A percentile compares a stretch with the other conserved stretches of the same genome.
Evolutionary conservation across 2,113 vertebrate species (phyloP).

Genomic region (Muntiacus muntjak): DNA sequence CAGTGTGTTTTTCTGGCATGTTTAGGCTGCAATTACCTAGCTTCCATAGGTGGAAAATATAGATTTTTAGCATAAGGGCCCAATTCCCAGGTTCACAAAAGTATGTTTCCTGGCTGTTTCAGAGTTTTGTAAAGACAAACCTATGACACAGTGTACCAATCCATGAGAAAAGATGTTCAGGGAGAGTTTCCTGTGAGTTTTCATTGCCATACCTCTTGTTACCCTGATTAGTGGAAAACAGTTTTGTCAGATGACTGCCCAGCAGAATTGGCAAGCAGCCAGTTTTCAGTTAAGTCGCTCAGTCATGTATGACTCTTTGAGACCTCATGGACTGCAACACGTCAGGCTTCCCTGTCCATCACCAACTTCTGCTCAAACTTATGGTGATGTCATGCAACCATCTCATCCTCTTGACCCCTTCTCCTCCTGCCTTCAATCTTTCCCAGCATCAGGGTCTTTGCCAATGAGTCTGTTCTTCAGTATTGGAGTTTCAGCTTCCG

Average conservation of each 20-base stretch:
- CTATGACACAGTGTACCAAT: not conserved
- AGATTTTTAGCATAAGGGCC: not conserved
- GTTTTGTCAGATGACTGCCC: not conserved
- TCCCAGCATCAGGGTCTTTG: not conserved
- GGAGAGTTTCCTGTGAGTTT: not conserved
- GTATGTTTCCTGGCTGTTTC: not conserved
- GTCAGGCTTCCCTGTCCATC: not conserved
- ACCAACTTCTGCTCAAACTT: not conserved
- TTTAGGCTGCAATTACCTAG: not conserved
- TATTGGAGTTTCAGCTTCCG: not conserved
- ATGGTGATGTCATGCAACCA: not conserved
- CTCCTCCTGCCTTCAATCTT: not conserved
- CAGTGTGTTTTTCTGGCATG: not conserved
- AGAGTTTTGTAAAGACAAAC: not conserved
- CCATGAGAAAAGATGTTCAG: not conserved
- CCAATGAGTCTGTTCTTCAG: not conserved
- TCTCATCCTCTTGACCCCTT: not conserved
- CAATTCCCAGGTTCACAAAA: not conserved
- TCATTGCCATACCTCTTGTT: not conserved
- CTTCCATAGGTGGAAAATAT: not conserved
- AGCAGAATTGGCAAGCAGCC: not conserved
- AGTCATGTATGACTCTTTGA: not conserved
- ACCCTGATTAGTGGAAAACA: not conserved
- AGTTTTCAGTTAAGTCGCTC: not conserved
- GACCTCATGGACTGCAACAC: not conserved